Evolutionary conservation across 2,797 vertebrate genomes (phyloP), one percentile per base, ranked within the genome.

Genomic region (Pipistrellus pygmaeus): DNA sequence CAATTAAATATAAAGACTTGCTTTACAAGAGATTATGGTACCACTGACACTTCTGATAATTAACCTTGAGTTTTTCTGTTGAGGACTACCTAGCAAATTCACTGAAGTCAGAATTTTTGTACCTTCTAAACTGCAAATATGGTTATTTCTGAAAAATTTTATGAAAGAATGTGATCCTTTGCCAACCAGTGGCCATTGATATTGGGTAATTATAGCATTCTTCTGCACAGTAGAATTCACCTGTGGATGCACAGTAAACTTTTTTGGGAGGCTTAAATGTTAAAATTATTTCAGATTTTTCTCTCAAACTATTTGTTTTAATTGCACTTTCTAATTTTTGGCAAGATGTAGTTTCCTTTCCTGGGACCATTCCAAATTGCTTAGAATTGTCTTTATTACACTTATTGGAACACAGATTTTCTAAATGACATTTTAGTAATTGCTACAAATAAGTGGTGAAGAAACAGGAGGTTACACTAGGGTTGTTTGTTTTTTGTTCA

Each of bases 301-400:
- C 64, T 92, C 93, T 93, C 60, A 64, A 93, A 55, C n/a, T 69
- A 6, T 78, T 92, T 92, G 44, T 93, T 84, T 91, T 93, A 55
- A 90, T 90, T 91, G 20, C 44, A 83, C 35, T 85, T 96, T 66
- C 35, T 57, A 62, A 81, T 94, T 94, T 96, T 96, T 86, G 90
- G 78, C 92, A 96, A 85, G 85, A 35, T 84, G 14, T 57, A 53
- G 38, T 86, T 93, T 94, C 44, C 41, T 94, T 95, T 90, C 66
- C 38, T 96, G 93, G 83, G 55, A 81, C 27, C 18, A 72, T 94
- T 95, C 90, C 95, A 94, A 27, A 92, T 96, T 92, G 30, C 72
- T 94, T 51, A 81, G 83, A 96, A 85, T 88, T 88, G 10, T 46
- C 66, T 91, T 95, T 30, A 62, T 93, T 90, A 77, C 62, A 62